Evolutionary conservation across 2,797 vertebrate species (phyloP).

Genomic region (Psittacula derbiana): DNA sequence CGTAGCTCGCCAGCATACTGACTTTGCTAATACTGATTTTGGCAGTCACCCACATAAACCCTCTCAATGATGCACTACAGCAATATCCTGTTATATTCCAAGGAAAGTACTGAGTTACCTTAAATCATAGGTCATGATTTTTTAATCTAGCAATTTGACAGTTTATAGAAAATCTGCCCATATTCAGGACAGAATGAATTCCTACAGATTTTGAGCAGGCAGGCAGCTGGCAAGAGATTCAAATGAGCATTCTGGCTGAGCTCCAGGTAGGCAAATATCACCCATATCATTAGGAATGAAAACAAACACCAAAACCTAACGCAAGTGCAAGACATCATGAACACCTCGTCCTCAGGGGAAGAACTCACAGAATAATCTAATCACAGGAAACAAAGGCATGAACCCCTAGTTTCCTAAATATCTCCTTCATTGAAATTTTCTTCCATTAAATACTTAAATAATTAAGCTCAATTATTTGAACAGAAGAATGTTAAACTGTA

Average conservation of each 20-base stretch:
- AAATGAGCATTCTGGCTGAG: background rate
- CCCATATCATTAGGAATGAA: background rate
- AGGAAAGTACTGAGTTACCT: background rate
- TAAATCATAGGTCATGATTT: accelerated
- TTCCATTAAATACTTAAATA: background rate
- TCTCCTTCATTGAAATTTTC: background rate
- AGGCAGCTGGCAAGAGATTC: background rate
- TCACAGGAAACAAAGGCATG: background rate
- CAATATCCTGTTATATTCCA: background rate
- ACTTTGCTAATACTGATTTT: background rate
- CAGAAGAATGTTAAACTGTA: background rate
- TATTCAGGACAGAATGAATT: background rate
- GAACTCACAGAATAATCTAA: background rate
- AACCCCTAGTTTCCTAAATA: background rate
- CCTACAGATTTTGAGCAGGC: background rate
- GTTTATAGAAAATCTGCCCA: background rate
- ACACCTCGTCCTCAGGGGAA: background rate
- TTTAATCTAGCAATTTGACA: background rate
- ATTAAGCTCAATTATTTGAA: background rate
- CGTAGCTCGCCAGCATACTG: background rate
- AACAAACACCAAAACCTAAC: background rate
- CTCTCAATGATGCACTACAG: background rate
- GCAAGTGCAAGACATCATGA: background rate
- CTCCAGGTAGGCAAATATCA: background rate
- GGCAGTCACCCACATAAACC: background rate